Evolutionary conservation across 2,113 vertebrate genomes (phyloP).

Genomic region (Cairina moschata): DNA sequence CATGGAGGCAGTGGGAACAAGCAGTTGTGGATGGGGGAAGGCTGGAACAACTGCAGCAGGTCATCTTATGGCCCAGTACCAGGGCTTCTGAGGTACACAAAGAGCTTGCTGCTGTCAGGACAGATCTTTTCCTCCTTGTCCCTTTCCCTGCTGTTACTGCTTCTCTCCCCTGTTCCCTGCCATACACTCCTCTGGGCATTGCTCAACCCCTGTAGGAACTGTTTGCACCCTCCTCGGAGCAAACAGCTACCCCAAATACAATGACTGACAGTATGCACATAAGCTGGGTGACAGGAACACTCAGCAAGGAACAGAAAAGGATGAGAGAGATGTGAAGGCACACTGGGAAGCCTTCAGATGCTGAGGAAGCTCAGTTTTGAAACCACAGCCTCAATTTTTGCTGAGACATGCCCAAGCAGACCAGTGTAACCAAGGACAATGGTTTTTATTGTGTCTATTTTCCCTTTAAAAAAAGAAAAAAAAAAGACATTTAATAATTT

Average conservation of each 20-base stretch:
- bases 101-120: not conserved
- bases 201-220: not conserved
- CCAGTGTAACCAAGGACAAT: not conserved
- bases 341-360: not conserved
- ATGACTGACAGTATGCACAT: rapidly evolving
- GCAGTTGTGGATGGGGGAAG: not conserved
- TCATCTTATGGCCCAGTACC: not conserved
- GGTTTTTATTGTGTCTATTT: not conserved
- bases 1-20: not conserved
- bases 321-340: not conserved
- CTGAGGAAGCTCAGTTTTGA: not conserved
- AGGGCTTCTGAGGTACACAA: not conserved
- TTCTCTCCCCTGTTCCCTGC: not conserved
- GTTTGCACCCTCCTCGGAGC: not conserved
- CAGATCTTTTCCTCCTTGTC: not conserved
- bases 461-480: not conserved
- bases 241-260: not conserved
- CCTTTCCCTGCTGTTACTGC: not conserved
- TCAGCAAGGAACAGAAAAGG: not conserved
- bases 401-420: no score
- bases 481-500: not conserved
- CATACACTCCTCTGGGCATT: not conserved
- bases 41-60: not conserved
- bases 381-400: not conserved
- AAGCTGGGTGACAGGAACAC: rapidly evolving